Percentiles rank a stretch among this genome's conserved stretches.
These are phyloP conservation scores for Metellina segmentata DNA, from an alignment of 2,888 invertebrate species.

Conservation along the genomic window DNA sequence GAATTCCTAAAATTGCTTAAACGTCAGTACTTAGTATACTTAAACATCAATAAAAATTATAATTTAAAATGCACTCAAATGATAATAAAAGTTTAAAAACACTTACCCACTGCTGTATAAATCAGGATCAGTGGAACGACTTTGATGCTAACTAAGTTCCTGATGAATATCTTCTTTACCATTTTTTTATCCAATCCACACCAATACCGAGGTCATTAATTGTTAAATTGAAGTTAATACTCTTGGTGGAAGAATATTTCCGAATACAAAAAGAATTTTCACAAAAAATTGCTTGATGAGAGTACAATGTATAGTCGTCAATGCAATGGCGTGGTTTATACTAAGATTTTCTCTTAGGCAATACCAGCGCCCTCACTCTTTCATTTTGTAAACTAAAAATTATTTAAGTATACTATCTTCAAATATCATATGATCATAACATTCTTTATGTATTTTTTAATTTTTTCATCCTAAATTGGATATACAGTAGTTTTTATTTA, in stretches of 20 bases:
- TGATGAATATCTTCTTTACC: not conserved
- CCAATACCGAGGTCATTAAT: not conserved
- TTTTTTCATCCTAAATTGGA: not conserved
- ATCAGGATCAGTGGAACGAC: not conserved
- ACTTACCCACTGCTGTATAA: not conserved
- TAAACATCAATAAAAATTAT: too few species aligned
- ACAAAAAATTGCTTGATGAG: not conserved
- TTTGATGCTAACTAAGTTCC: not conserved
- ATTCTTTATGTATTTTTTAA: not conserved
- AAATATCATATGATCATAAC: too few species aligned
- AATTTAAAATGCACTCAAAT: too few species aligned
- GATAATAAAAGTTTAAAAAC: not conserved
- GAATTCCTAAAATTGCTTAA: too few species aligned
- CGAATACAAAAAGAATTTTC: not conserved
- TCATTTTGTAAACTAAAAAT: conserved; percentile 41
- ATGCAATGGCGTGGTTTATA: conserved; percentile 25
- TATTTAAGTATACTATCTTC: not conserved
- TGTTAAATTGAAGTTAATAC: too few species aligned
- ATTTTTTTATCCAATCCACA: not conserved
- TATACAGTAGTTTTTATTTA: not conserved
- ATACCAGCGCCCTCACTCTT: conserved; percentile 65
- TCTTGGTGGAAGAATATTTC: too few species aligned
- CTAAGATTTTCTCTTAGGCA: not conserved
- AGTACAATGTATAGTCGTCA: not conserved
- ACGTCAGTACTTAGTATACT: too few species aligned